Evolutionary conservation across 2,888 invertebrate genomes (phyloP), one percentile per base, ranked within the genome.

Genomic region (Tortrix viridana): DNA sequence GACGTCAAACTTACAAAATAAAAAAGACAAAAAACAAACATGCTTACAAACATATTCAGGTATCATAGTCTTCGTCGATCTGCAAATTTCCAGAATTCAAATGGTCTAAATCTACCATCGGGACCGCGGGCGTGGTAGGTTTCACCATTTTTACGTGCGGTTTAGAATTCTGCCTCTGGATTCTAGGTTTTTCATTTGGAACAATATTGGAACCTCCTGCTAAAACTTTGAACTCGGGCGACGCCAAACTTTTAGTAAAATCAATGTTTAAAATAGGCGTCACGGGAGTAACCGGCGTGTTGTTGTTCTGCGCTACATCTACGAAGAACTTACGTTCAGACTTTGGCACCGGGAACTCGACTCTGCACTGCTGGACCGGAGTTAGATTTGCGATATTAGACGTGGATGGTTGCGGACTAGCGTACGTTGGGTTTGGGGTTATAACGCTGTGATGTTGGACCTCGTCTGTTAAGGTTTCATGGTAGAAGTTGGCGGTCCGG

Each of bases 31-130:
- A 75, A 76, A 76, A 76, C 71, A 76, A 77, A 80, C 72, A 77
- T 75, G 80, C 77, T 77, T 76, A 76, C 68, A 71, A 75, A 77
- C 69, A 65, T 69, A 85, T 75, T 92, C 89, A 92, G 82, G 92
- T 91, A 87, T 92, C 92, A 73, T 92, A 92, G 82, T 92, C 92
- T 76, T 92, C 92, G 59, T 92, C 92, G 52, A 92, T 89, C 71
- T 92, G 88, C 70, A 92, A 74, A 67, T 90, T 86, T 6, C 88
- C 89, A 52, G 89, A 85, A 72, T 87, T 88, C 61, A 89, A 77
- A 73, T 81, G 76, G 67, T 90, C 90, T 66, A 89, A 79, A 60
- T 86, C 55, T 2, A 55, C 22, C n/a, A 43, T 19, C 0, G 55
- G 14, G 6, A 41, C 48, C 0, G 54, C n/a, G 0, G 81, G 76